Base-by-base conservation (phyloP, 2,888 invertebrate genomes). In the Zaprionus bogoriensis region DNA sequence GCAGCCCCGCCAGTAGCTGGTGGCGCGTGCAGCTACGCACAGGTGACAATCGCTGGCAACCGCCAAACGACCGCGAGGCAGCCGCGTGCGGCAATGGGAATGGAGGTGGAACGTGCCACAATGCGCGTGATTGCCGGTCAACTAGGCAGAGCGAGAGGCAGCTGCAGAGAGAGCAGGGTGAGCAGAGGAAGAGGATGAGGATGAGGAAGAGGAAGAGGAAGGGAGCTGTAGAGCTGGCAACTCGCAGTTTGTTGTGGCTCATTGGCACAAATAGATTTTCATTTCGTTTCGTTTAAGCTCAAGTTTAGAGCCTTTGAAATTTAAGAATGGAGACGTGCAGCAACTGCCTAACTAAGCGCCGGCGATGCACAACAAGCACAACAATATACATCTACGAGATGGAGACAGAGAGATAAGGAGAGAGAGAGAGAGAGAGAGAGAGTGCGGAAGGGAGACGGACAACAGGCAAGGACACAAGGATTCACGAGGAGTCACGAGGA, bases 21-120 rank as follows among this genome's bases (percentile, higher is more conserved):
- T 41, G 77, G 55, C 59, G 64, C 77, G 70, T 71, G 77, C 69
- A 61, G 72, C 59, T 58, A 75, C 77, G 70, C 67, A 55, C 82
- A 78, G 82, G 79, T 84, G 85, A 84, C 80, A 80, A 80, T 71
- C 70, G 70, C 25, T 30, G 45, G 57, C 48, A 50, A 32, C 55
- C 69, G 23, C 36, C 45, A 71, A 75, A 46, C 52, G 38, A 48
- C 46, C 45, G 32, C 36, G 48, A 27, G 30, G 32, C 46, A 50
- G 38, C 19, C 10, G 22, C 6, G 5, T n/a, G 22, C n/a, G 22
- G 22, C 20, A 27, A 2, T 46, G 41, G 44, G 45, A 30, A 19
- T 61, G 65, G 20, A 58, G 57, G 41, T 57, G 39, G 48, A 58
- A 80, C 80, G 80, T 80, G 80, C 59, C 68, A 59, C 74, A 66